Evolutionary conservation across 2,888 invertebrate genomes (phyloP).

Genomic region (Patella depressa): DNA sequence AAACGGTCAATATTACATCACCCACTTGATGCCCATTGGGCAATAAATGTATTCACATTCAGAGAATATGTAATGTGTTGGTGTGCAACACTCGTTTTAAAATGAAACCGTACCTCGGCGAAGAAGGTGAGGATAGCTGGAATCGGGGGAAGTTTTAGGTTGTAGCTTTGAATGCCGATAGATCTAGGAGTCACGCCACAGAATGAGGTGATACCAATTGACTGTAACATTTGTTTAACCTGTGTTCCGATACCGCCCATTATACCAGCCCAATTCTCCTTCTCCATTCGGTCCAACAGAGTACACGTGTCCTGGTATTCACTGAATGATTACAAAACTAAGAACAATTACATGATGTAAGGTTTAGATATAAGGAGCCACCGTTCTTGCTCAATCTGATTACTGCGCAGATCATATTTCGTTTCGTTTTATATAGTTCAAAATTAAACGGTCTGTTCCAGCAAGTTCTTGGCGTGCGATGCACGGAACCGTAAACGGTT

Average conservation of each 20-base stretch:
- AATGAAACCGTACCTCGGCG: conserved; percentile 40
- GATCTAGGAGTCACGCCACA: conserved; percentile 39
- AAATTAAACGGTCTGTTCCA: no score
- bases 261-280: conserved; percentile 50
- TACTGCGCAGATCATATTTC: no score
- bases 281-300: conserved; percentile 45
- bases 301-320: conserved; percentile 46
- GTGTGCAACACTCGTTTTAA: no score
- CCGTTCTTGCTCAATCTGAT: no score
- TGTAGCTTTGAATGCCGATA: conserved; percentile 37
- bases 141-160: conserved; percentile 40
- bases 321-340: conserved; percentile 30
- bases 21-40: no score
- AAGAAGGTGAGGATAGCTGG: conserved; percentile 45
- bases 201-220: conserved; percentile 29
- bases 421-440: no score
- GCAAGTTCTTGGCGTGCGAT: no score
- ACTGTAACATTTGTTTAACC: conserved; percentile 34
- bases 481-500: no score
- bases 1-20: no score
- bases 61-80: no score
- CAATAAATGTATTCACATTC: no score
- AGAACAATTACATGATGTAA: not conserved
- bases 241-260: conserved; percentile 37
- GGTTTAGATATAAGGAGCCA: no score